Conservation (phyloP, 2,797 vertebrate genomes). For the Arctocebus calabarensis region DNA sequence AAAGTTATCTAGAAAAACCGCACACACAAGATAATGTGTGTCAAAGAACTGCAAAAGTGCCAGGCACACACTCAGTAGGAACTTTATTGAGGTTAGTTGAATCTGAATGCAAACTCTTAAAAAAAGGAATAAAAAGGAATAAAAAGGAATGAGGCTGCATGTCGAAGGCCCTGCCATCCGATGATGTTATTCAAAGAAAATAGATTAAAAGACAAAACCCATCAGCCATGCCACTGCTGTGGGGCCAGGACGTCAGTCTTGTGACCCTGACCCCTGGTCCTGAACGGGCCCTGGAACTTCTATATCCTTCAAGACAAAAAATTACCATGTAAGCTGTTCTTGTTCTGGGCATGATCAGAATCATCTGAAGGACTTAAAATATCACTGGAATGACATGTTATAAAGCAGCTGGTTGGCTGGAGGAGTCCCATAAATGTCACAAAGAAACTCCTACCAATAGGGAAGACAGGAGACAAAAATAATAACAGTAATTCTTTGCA, state of each 20-base stretch:
- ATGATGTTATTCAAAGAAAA: conserved; percentile 30
- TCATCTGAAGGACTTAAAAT: conserved; percentile 75
- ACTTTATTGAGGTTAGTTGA: not conserved
- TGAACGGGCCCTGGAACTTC: conserved; percentile 16
- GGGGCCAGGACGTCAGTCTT: not conserved
- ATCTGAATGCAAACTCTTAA: not conserved
- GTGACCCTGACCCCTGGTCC: conserved; percentile 58
- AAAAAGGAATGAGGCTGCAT: fast-evolving
- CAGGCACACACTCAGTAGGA: not conserved
- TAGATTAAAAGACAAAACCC: not conserved
- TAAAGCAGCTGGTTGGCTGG: conserved; percentile 72
- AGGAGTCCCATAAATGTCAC: conserved; percentile 75
- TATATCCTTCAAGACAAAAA: conserved; percentile 70
- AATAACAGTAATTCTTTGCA: conserved; percentile 80
- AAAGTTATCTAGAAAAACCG: not conserved
- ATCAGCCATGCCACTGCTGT: not conserved
- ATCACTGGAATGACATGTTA: conserved; percentile 52
- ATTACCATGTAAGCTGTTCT: conserved; percentile 53
- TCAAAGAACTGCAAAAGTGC: not conserved
- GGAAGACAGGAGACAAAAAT: conserved; percentile 78
- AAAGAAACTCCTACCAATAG: conserved; percentile 61
- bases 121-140: not conserved
- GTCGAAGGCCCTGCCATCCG: not conserved
- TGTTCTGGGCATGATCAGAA: conserved; percentile 65
- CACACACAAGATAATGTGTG: not conserved